A percentile compares a stretch with the other conserved stretches of the same genome.
Evolutionary conservation across 1,140 invertebrate species (phyloP).

Genomic region (Megalonaias nervosa): DNA sequence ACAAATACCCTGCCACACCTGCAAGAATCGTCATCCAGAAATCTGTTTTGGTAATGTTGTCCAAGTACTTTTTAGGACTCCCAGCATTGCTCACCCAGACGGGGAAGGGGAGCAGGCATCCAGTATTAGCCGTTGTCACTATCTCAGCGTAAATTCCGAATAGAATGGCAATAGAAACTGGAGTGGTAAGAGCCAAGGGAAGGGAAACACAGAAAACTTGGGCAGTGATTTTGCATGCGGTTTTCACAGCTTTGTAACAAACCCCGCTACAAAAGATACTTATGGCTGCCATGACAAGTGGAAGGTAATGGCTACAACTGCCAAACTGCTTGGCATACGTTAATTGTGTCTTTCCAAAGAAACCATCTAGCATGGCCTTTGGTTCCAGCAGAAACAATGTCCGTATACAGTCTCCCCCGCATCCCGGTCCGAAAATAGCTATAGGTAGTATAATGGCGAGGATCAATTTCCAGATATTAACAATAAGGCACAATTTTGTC

Average conservation of each 20-base stretch:
- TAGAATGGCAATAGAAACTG: conserved; percentile 50
- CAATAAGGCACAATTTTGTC: conserved; percentile 51
- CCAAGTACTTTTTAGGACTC: conserved; percentile 21
- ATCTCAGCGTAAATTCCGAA: conserved; percentile 31
- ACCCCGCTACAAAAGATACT: conserved; percentile 46
- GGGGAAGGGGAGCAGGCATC: conserved; percentile 65
- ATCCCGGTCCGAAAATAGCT: conserved; percentile 32
- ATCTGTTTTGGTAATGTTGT: conserved; percentile 15
- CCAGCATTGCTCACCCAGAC: conserved; percentile 9
- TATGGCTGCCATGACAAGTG: conserved; percentile 46
- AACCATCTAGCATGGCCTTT: conserved; percentile 6
- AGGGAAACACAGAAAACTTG: conserved; percentile 55
- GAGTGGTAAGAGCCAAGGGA: conserved; percentile 48
- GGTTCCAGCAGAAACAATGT: conserved; percentile 32
- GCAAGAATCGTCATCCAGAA: conserved; percentile 31
- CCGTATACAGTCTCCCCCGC: conserved; percentile 22
- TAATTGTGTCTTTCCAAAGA: conserved; percentile 11
- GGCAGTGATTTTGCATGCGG: conserved; percentile 55
- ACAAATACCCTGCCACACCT: conserved; percentile 33
- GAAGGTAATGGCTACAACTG: conserved; percentile 35
- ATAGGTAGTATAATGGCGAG: conserved; percentile 40
- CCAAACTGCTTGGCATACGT: conserved; percentile 1
- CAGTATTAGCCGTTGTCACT: conserved; percentile 15
- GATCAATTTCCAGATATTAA: conserved; percentile 55
- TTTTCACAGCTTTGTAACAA: conserved; percentile 55